Evolutionary conservation across 1,140 invertebrate species (phyloP).

Genomic region (Aethina tumida): DNA sequence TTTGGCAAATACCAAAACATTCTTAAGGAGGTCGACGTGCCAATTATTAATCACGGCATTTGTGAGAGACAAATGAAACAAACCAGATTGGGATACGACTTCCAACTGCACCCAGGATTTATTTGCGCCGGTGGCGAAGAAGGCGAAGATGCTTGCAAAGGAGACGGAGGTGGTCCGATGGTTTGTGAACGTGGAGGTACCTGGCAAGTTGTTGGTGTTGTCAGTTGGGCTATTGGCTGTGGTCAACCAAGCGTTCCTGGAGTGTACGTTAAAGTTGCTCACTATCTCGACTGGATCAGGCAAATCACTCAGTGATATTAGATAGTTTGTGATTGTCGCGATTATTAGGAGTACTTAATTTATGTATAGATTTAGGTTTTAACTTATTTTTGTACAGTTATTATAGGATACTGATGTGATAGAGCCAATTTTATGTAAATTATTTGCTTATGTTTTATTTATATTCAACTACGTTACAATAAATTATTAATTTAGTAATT

Average conservation of each 20-base stretch:
- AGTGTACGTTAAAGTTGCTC: conserved; percentile 76
- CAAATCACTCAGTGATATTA: conserved; percentile 53
- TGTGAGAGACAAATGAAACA: conserved; percentile 72
- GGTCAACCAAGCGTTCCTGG: conserved; percentile 81
- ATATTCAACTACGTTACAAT: too few species aligned
- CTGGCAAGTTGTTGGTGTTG: conserved; percentile 79
- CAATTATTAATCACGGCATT: conserved; percentile 62
- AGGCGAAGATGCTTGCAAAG: conserved; percentile 85
- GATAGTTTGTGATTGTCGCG: too few species aligned
- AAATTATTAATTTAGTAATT: too few species aligned
- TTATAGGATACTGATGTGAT: too few species aligned
- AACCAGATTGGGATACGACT: conserved; percentile 69
- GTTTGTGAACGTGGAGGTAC: conserved; percentile 78
- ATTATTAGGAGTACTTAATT: too few species aligned
- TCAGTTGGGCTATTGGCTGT: conserved; percentile 86
- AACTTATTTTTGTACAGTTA: too few species aligned
- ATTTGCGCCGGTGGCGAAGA: conserved; percentile 87
- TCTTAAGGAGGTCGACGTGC: conserved; percentile 83
- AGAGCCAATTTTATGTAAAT: too few species aligned
- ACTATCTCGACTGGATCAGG: conserved; percentile 80
- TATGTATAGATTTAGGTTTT: too few species aligned
- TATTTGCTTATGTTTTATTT: too few species aligned
- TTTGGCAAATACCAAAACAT: conserved; percentile 86
- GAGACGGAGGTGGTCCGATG: conserved; percentile 85
- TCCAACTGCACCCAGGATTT: conserved; percentile 78